A percentile compares a stretch with the other conserved stretches of the same genome.
Conservation (phyloP, 2,888 invertebrate species). For the Choristoneura rosaceana region DNA sequence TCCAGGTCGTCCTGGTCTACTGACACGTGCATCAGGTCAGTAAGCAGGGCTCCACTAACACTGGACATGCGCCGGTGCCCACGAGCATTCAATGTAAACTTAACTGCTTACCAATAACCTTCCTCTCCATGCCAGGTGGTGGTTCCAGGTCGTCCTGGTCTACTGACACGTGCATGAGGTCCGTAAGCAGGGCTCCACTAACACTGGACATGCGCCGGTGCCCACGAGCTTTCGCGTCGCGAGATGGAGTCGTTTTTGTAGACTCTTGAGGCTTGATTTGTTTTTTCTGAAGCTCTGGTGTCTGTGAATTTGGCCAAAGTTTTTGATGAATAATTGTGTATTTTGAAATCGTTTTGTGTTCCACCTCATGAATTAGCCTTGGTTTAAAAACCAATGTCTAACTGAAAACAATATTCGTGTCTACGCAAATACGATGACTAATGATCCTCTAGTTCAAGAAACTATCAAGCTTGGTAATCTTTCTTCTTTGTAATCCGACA, state of each 20-base stretch:
- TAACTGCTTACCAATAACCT: constrained; percentile 72
- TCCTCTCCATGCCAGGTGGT: constrained; percentile 67
- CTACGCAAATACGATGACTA: too few relatives aligned
- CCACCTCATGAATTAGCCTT: too few relatives aligned
- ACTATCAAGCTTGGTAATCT: too few relatives aligned
- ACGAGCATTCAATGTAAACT: constrained; percentile 57
- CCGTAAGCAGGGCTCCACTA: constrained; percentile 66
- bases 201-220: constrained; percentile 75
- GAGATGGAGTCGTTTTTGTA: constrained; percentile 65
- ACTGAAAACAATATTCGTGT: too few relatives aligned
- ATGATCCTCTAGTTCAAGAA: too few relatives aligned
- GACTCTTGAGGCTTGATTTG: constrained; percentile 60
- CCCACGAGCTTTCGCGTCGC: constrained; percentile 62
- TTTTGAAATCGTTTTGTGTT: neutral
- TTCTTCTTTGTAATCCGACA: too few relatives aligned
- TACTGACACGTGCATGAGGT: constrained; percentile 70
- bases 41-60: constrained; percentile 65
- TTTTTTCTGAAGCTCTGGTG: constrained; percentile 74
- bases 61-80: constrained; percentile 75
- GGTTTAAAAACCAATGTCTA: too few relatives aligned
- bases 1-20: constrained; percentile 66
- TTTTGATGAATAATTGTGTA: neutral
- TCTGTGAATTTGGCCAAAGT: constrained; percentile 52
- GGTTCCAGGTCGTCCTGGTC: constrained; percentile 67
- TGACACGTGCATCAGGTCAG: constrained; percentile 72